A percentile compares a stretch with the other conserved stretches of the same genome.
phyloP scores from a whole-genome alignment of 2,113 vertebrate species.

The Alligator sinensis region DNA sequence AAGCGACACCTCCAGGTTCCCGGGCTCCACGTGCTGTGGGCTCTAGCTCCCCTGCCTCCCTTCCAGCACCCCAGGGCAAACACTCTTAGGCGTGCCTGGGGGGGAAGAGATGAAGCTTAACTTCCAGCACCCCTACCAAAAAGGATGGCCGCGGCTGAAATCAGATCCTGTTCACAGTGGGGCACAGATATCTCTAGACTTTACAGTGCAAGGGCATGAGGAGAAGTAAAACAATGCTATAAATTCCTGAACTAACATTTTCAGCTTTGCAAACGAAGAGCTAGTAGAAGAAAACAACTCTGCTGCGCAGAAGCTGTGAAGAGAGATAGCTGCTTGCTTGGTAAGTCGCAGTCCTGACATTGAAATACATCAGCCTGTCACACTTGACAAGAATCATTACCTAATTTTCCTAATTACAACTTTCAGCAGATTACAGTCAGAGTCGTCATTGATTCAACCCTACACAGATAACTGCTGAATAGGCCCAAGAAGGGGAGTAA shows the following conservation, averaged over 20 bases:
- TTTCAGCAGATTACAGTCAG: conserved; percentile 82
- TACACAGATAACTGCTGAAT: conserved; percentile 82
- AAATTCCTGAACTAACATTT: conserved; percentile 24
- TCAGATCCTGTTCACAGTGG: neutral
- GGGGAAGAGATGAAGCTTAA: no score
- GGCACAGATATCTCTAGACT: neutral
- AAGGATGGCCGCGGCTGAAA: no score
- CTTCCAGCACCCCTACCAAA: no score
- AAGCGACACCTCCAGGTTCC: no score
- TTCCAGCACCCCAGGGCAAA: no score
- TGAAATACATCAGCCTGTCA: conserved; percentile 77
- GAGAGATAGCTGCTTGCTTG: conserved; percentile 47
- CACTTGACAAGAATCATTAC: conserved; percentile 82
- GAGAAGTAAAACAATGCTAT: neutral
- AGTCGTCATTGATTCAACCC: conserved; percentile 71
- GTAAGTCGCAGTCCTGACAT: conserved; percentile 62
- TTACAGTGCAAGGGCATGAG: neutral
- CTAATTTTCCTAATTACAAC: conserved; percentile 90
- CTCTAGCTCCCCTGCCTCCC: no score
- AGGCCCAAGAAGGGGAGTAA: conserved; percentile 75
- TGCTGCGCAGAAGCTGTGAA: conserved; percentile 28
- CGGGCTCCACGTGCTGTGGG: no score
- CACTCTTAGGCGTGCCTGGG: no score
- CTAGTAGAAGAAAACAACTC: rapidly evolving
- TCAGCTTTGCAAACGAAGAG: conserved; percentile 26